A percentile compares a stretch with the other conserved stretches of the same genome.
phyloP scores from a whole-genome alignment of 2,888 invertebrate species.

The Harmothoe impar region DNA sequence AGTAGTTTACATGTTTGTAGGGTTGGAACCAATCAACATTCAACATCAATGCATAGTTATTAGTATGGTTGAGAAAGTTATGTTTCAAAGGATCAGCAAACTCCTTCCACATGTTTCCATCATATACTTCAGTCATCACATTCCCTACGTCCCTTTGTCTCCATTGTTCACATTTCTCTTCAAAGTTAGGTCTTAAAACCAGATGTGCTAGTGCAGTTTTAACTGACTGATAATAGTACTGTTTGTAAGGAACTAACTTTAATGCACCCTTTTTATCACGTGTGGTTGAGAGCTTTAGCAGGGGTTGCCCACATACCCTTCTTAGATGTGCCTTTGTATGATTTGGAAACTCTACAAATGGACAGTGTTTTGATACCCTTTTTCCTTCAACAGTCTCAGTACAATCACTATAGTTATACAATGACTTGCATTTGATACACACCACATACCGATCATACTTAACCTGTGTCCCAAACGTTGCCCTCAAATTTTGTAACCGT shows the following conservation, averaged over 20 bases:
- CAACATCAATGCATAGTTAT: too few relatives aligned
- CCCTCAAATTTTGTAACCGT: neutral
- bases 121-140: neutral
- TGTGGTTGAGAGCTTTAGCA: neutral
- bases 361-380: neutral
- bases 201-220: neutral
- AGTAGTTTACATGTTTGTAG: too few relatives aligned
- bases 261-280: neutral
- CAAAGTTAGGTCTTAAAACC: neutral
- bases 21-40: too few relatives aligned
- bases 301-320: neutral
- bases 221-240: too few relatives aligned
- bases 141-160: neutral
- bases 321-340: neutral
- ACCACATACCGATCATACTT: neutral
- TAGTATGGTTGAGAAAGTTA: conserved; percentile 4
- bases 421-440: neutral
- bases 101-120: too few relatives aligned
- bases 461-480: too few relatives aligned
- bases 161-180: too few relatives aligned
- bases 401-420: too few relatives aligned
- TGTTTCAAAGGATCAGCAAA: neutral
- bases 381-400: neutral
- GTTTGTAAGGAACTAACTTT: too few relatives aligned
- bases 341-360: too few relatives aligned